A percentile compares a stretch with the other conserved stretches of the same genome.
Evolutionary conservation across 2,113 vertebrate species (phyloP).

Genomic region (Saguinus midas): DNA sequence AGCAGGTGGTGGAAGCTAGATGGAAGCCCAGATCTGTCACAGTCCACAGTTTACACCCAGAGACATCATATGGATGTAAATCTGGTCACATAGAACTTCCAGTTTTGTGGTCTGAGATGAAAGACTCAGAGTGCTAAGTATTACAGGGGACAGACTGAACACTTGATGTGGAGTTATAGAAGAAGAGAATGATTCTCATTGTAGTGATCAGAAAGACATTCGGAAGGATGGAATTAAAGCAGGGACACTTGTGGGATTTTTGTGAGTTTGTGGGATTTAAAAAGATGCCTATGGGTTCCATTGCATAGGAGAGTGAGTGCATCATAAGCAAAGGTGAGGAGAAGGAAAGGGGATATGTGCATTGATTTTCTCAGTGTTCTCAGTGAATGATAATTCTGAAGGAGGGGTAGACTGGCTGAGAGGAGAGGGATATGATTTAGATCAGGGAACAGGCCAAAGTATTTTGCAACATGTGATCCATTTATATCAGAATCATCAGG

Average conservation of each 20-base stretch:
- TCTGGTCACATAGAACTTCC: background rate
- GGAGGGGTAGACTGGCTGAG: background rate
- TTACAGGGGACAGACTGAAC: background rate
- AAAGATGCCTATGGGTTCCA: background rate
- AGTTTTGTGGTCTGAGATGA: background rate
- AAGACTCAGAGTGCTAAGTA: background rate
- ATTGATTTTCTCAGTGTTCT: background rate
- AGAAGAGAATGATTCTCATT: background rate
- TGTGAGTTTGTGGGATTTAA: background rate
- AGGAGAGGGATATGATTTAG: background rate
- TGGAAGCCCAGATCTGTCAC: background rate
- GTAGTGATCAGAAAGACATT: background rate
- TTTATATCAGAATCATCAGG: slow-evolving; percentile 4
- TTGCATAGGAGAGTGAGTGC: background rate
- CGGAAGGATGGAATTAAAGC: background rate
- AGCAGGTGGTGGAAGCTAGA: background rate
- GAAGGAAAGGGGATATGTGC: background rate
- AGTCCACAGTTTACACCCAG: background rate
- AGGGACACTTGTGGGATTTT: background rate
- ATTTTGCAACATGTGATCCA: background rate
- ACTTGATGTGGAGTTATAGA: background rate
- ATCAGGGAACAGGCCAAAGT: background rate
- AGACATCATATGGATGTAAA: background rate
- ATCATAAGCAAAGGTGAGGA: background rate
- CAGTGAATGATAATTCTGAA: background rate